A percentile compares a stretch with the other conserved stretches of the same genome.
Conservation (phyloP, 2,797 vertebrate species). For the Poecile montanus region DNA sequence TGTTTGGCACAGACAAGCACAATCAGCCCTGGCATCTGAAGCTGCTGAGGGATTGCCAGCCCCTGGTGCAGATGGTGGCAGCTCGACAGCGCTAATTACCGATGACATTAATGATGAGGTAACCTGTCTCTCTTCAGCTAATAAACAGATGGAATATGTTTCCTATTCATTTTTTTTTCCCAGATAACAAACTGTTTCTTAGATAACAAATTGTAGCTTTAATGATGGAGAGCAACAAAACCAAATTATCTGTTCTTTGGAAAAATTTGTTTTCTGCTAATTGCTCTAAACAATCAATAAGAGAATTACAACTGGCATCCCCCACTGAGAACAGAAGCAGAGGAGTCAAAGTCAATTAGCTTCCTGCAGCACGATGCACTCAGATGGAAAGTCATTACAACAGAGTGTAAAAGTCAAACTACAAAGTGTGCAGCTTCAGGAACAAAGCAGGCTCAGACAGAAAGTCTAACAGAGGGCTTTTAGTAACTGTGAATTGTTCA, state of each 20-base stretch:
- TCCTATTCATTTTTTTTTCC: constrained; percentile 25
- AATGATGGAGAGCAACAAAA: constrained; percentile 27
- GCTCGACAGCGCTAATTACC: constrained; percentile 48
- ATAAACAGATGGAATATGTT: constrained; percentile 62
- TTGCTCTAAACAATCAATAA: constrained; percentile 64
- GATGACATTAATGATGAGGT: constrained; percentile 71
- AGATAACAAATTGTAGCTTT: constrained; percentile 58
- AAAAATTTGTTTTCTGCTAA: constrained; percentile 66
- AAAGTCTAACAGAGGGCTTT: not conserved
- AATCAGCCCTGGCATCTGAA: constrained; percentile 13
- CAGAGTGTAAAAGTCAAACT: not conserved
- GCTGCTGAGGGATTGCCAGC: constrained; percentile 40
- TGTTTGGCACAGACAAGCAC: constrained; percentile 8
- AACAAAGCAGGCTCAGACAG: not conserved
- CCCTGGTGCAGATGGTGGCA: not conserved
- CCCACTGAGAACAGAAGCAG: constrained; percentile 55
- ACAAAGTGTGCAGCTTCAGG: not conserved
- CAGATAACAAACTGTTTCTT: constrained; percentile 55
- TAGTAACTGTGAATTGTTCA: not conserved
- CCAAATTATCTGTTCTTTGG: constrained; percentile 47
- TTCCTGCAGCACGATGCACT: constrained; percentile 24
- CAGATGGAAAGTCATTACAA: constrained; percentile 48
- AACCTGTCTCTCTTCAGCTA: constrained; percentile 47
- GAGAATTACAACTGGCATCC: constrained; percentile 52
- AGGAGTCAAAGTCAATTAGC: constrained; percentile 70